These are phyloP conservation scores for Larimichthys polyactis DNA, from an alignment of 2,113 vertebrate species.

Conservation along the genomic window DNA sequence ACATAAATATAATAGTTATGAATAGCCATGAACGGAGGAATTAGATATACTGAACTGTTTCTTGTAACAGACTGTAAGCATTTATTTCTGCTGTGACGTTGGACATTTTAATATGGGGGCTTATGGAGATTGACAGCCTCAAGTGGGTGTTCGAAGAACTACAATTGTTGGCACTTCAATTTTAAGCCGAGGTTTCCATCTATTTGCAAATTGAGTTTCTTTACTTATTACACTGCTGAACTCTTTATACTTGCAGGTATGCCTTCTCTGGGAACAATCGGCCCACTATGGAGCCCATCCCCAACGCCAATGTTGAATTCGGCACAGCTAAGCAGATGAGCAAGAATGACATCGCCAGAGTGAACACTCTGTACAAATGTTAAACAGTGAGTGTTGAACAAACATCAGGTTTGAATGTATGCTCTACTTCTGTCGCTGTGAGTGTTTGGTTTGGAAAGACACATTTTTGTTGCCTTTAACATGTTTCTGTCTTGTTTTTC, in stretches of 20 bases:
- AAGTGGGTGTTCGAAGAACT: too few species aligned
- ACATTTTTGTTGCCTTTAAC: neutral
- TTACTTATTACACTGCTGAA: neutral
- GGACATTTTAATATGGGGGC: too few species aligned
- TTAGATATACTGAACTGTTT: too few species aligned
- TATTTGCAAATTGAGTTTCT: neutral
- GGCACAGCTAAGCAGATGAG: constrained; percentile 70
- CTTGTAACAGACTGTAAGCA: too few species aligned
- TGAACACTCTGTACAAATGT: constrained; percentile 76
- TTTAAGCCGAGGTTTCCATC: too few species aligned
- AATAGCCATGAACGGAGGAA: too few species aligned
- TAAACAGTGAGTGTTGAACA: constrained; percentile 44
- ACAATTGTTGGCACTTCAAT: too few species aligned
- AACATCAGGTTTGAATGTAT: too few species aligned
- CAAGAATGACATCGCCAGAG: constrained; percentile 69
- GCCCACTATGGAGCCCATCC: constrained; percentile 76
- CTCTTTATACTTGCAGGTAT: constrained; percentile 54
- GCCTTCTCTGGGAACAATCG: constrained; percentile 77
- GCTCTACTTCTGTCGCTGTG: neutral
- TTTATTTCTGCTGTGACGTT: too few species aligned
- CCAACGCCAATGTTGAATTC: constrained; percentile 69
- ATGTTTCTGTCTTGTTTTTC: neutral
- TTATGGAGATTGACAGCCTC: too few species aligned
- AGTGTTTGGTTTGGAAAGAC: neutral
- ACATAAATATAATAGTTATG: neutral